phyloP scores from a whole-genome alignment of 2,888 invertebrate genomes.

The Elysia crispata region DNA sequence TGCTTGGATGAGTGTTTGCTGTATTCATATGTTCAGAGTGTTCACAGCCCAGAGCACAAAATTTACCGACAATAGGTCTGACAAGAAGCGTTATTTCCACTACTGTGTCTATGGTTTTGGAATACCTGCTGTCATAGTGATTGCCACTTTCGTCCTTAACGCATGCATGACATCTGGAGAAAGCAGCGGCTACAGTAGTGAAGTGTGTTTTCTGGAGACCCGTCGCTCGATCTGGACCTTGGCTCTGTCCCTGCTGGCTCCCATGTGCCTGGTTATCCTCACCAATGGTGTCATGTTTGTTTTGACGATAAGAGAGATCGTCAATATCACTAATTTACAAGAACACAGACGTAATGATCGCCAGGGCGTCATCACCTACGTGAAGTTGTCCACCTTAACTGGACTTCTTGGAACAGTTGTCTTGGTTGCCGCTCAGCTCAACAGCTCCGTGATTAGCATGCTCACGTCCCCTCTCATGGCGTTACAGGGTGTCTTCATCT shows the following conservation, averaged over 20 bases:
- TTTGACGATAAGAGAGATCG: constrained; percentile 51
- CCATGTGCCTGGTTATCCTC: constrained; percentile 47
- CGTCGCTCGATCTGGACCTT: neutral
- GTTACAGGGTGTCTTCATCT: constrained; percentile 55
- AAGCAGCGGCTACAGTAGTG: constrained; percentile 45
- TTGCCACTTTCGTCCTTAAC: constrained; percentile 42
- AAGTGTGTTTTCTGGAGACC: constrained; percentile 43
- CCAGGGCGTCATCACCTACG: constrained; percentile 46
- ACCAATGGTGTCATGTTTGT: constrained; percentile 51
- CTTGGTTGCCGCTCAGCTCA: constrained; percentile 35
- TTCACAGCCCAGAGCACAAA: constrained; percentile 36
- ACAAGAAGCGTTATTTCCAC: constrained; percentile 37
- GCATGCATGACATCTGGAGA: constrained; percentile 46
- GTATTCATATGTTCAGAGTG: constrained; percentile 55
- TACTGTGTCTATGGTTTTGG: constrained; percentile 53
- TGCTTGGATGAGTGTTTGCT: constrained; percentile 54
- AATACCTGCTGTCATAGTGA: constrained; percentile 47
- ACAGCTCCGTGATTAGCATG: neutral
- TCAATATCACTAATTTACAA: constrained; percentile 36
- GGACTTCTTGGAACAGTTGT: constrained; percentile 53
- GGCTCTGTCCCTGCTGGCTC: constrained; percentile 31
- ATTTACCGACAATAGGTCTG: constrained; percentile 26
- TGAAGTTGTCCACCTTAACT: constrained; percentile 55
- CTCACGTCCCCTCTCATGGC: constrained; percentile 48
- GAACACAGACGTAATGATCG: neutral